phyloP scores from a whole-genome alignment of 2,888 invertebrate genomes.

The Fragum whitleyi region DNA sequence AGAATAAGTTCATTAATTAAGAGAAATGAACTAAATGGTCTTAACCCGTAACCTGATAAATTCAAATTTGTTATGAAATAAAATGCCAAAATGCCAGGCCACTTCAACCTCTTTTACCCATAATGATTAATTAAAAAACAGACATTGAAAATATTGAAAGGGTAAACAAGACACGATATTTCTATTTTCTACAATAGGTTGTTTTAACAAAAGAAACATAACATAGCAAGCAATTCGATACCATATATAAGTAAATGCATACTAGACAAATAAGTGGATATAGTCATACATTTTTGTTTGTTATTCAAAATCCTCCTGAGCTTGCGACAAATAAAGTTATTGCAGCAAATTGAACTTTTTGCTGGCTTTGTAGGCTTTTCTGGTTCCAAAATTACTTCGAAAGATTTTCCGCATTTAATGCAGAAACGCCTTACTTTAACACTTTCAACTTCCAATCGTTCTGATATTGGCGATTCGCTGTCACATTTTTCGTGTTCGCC shows the following conservation, averaged over 20 bases:
- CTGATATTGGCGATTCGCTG: neutral
- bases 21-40: too few species aligned
- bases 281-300: slow-evolving; percentile 9
- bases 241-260: slow-evolving; percentile 1
- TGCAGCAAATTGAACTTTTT: neutral
- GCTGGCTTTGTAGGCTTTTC: neutral
- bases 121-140: too few species aligned
- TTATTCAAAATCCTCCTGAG: neutral
- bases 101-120: too few species aligned
- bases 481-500: neutral
- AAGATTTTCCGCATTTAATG: neutral
- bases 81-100: too few species aligned
- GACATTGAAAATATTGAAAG: too few species aligned
- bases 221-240: neutral
- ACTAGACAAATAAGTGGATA: slow-evolving; percentile 4
- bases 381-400: neutral
- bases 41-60: too few species aligned
- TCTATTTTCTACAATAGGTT: neutral
- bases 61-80: too few species aligned
- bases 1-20: too few species aligned
- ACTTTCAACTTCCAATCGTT: neutral
- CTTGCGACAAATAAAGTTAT: neutral
- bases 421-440: neutral
- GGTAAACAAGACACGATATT: too few species aligned
- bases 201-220: slow-evolving; percentile 7